phyloP scores from a whole-genome alignment of 2,797 vertebrate genomes.

The Neomorphus geoffroyi region DNA sequence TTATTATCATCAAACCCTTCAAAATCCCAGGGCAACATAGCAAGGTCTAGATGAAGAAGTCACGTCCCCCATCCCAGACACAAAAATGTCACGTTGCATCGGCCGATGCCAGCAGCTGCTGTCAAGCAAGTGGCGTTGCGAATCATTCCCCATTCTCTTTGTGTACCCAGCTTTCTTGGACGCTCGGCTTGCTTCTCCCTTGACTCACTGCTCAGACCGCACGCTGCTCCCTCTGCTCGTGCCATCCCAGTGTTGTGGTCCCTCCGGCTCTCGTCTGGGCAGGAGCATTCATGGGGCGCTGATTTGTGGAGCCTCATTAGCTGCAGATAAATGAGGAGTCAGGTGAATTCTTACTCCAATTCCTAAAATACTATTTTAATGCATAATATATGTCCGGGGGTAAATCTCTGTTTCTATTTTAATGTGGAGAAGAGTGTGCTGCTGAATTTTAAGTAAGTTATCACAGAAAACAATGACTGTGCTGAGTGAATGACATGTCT shows the following conservation, averaged over 20 bases:
- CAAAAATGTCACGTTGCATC: neutral
- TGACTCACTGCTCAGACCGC: neutral
- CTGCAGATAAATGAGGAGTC: neutral
- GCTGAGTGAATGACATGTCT: neutral
- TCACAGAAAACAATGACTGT: neutral
- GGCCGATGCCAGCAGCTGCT: neutral
- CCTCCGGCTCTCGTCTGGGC: neutral
- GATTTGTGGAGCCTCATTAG: neutral
- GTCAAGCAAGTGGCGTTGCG: neutral
- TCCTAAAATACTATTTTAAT: neutral
- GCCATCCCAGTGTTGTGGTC: neutral
- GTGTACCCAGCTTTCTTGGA: neutral
- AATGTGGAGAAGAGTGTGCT: neutral
- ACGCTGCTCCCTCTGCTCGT: neutral
- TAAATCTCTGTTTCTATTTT: constrained; percentile 24
- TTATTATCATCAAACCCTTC: constrained; percentile 40
- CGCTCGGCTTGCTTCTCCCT: neutral
- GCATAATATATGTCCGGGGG: neutral
- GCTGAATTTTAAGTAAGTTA: neutral
- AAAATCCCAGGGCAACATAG: constrained; percentile 30
- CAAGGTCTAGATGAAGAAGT: constrained; percentile 26
- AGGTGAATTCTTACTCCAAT: constrained; percentile 1
- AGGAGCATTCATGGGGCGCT: neutral
- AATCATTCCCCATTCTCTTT: constrained; percentile 50
- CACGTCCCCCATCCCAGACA: constrained; percentile 13